Evolutionary conservation across 2,113 vertebrate genomes (phyloP), one percentile per base, ranked within the genome.

Genomic region (Laterallus jamaicensis): DNA sequence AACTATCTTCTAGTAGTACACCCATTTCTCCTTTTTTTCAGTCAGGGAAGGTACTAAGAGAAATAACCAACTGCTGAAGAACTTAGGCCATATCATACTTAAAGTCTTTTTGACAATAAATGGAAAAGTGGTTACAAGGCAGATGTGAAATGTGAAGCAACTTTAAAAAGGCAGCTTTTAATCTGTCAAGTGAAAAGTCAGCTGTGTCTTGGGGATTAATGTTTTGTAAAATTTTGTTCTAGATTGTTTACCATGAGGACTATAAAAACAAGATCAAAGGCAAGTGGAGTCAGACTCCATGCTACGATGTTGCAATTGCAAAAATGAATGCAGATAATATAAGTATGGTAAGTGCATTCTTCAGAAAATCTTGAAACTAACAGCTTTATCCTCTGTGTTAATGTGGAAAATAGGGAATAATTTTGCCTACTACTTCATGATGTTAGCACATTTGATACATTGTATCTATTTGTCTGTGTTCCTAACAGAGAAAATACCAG

Each of bases 281-380:
- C 93, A 98, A 99, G 68, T 99, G 99, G 99, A 99, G 98, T 49
- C 99, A 99, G 97, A 99, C 99, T 18, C 99, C 99, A 1, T 99
- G 99, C 97, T 99, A 99, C 85, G 99, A 99, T 21, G 96, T 99
- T 77, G 99, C 99, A 67, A 66, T 98, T 9, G 99, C 98, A 40
- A 99, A 97, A 96, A 98, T 99, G 98, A 99, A 98, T 9, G 98
- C 99, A 96, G 97, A 99, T 13, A 99, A 99, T 97, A 40, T 99
- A 11, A 99, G 99, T 73, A 40, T 88, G 15, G 99, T 99, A 93
- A 99, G 99, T 95, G 62, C 64, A 28, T 81, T 55, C 59, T 73
- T 86, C 58, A 85, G 77, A n/a, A 86, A 62, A 37, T 15, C 62
- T 52, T 31, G 49, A 87, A 6, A 22, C 22, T 13, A 35, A 2